A percentile compares a stretch with the other conserved stretches of the same genome.
Evolutionary conservation across 2,113 vertebrate genomes (phyloP).

Genomic region (Mirounga angustirostris): DNA sequence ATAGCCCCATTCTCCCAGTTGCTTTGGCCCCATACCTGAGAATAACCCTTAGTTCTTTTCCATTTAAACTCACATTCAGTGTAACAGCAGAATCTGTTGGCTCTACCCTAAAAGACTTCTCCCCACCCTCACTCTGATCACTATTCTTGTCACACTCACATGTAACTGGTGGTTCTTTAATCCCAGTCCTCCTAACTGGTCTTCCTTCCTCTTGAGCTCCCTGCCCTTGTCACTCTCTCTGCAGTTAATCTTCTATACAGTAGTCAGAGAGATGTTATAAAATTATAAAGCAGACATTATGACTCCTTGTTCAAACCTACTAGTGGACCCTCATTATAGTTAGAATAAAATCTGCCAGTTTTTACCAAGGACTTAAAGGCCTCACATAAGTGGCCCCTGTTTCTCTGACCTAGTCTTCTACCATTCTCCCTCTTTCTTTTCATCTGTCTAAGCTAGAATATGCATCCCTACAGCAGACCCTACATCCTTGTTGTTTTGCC

Average conservation of each 20-base stretch:
- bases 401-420: background rate
- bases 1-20: background rate
- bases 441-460: background rate
- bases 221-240: background rate
- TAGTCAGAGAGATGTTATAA: background rate
- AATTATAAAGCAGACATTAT: background rate
- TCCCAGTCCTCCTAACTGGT: background rate
- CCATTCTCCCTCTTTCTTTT: background rate
- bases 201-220: background rate
- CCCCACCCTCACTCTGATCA: background rate
- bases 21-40: background rate
- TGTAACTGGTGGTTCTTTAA: background rate
- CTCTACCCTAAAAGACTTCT: background rate
- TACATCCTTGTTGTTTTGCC: background rate
- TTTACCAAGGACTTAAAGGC: background rate
- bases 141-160: background rate
- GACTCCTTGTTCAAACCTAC: background rate
- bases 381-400: background rate
- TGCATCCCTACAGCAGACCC: background rate
- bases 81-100: background rate
- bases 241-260: background rate
- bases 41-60: background rate
- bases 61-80: background rate
- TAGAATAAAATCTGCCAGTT: background rate
- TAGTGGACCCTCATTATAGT: background rate